These are phyloP conservation scores for Hermaeophaga mercurialis DNA, from an alignment of 2,888 invertebrate genomes.

Conservation along the genomic window DNA sequence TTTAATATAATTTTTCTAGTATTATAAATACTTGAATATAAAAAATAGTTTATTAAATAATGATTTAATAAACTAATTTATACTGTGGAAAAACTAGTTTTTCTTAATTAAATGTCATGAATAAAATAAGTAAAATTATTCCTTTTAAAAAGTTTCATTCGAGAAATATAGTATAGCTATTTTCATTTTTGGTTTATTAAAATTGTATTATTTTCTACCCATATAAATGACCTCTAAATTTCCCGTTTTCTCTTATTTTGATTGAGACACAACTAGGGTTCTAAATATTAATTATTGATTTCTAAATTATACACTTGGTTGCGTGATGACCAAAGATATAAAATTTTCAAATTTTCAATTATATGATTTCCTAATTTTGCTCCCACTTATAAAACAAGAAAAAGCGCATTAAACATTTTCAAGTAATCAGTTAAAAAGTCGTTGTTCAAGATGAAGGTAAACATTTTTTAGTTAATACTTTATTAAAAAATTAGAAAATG, in stretches of 20 bases:
- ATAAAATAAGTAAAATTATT: no score
- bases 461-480: not conserved
- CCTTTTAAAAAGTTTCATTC: no score
- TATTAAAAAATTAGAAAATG: not conserved
- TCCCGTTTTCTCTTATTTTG: not conserved
- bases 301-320: conserved; percentile 1
- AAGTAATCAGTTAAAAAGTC: not conserved
- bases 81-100: no score
- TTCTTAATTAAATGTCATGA: no score
- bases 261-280: not conserved
- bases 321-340: not conserved
- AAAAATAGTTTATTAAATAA: no score
- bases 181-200: no score
- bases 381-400: not conserved
- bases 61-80: no score
- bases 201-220: no score
- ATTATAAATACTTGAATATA: no score
- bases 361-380: not conserved
- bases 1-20: no score
- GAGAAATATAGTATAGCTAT: no score
- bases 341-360: conserved; percentile 7
- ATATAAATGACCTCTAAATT: not conserved
- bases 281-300: conserved; percentile 9
- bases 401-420: not conserved
- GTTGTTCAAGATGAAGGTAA: conserved; percentile 4